phyloP scores from a whole-genome alignment of 2,888 invertebrate species.

The Drosophila lacicola region DNA sequence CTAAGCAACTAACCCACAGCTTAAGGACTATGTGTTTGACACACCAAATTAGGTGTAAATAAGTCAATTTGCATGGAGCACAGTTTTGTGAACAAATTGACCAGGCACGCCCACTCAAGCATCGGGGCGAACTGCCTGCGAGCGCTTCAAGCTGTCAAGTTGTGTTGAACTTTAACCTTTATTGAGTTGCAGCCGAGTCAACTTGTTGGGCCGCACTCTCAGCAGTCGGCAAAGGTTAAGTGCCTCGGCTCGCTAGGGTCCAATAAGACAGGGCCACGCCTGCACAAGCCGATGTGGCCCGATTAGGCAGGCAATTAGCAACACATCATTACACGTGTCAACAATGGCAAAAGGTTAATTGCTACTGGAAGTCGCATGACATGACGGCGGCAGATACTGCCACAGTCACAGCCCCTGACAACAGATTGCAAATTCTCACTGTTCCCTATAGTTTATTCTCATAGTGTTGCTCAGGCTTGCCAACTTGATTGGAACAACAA shows the following conservation, averaged over 20 bases:
- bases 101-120: slow-evolving; percentile 14
- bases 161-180: slow-evolving; percentile 59
- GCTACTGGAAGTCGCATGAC: slow-evolving; percentile 41
- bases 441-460: slow-evolving; percentile 13
- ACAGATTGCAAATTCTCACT: slow-evolving; percentile 29
- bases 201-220: slow-evolving; percentile 17
- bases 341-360: slow-evolving; percentile 77
- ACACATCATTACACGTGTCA: slow-evolving; percentile 77
- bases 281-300: slow-evolving; percentile 24
- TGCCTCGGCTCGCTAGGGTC: slow-evolving; percentile 32
- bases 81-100: slow-evolving; percentile 45
- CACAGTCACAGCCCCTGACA: neutral
- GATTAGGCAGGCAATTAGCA: slow-evolving; percentile 66
- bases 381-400: slow-evolving; percentile 12
- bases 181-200: slow-evolving; percentile 19
- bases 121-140: slow-evolving; percentile 1
- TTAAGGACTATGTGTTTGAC: slow-evolving; percentile 29
- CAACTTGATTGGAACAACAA: slow-evolving; percentile 6
- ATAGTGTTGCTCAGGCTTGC: slow-evolving; percentile 16
- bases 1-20: neutral
- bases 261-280: slow-evolving; percentile 32
- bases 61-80: slow-evolving; percentile 52
- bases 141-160: slow-evolving; percentile 22
- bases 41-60: slow-evolving; percentile 54
- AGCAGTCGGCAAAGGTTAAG: slow-evolving; percentile 22